These are phyloP conservation scores for Caenorhabditis plicata DNA, from an alignment of 2,888 invertebrate genomes.

Conservation along the genomic window DNA sequence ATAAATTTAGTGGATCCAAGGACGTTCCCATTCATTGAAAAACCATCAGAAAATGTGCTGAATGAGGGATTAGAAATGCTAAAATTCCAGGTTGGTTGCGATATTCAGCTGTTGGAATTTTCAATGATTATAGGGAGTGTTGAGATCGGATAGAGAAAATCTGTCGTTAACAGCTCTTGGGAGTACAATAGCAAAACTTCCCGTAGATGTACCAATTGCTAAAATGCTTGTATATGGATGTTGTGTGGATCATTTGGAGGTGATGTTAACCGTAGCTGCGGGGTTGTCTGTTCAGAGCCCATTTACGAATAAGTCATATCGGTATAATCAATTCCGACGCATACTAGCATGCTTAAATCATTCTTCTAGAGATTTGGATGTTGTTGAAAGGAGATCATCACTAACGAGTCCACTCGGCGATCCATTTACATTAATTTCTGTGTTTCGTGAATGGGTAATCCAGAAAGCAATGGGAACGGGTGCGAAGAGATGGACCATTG, in stretches of 20 bases:
- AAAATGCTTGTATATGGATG: slow-evolving; percentile 68
- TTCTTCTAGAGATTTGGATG: slow-evolving; percentile 31
- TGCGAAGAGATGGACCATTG: slow-evolving; percentile 79
- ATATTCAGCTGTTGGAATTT: too few relatives aligned
- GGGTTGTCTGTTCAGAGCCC: slow-evolving; percentile 90
- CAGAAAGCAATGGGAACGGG: slow-evolving; percentile 65
- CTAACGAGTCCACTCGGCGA: slow-evolving; percentile 94
- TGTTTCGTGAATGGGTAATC: slow-evolving; percentile 68
- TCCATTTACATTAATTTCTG: slow-evolving; percentile 83
- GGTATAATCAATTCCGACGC: slow-evolving; percentile 61
- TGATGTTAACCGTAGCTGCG: slow-evolving; percentile 85
- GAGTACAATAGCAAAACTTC: slow-evolving; percentile 81
- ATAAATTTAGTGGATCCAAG: slow-evolving; percentile 51
- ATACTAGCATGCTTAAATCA: background rate
- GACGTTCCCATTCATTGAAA: slow-evolving; percentile 88
- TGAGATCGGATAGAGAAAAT: slow-evolving; percentile 39
- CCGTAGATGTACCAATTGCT: slow-evolving; percentile 90
- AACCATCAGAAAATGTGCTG: slow-evolving; percentile 81
- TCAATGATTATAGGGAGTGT: too few relatives aligned
- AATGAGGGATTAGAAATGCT: slow-evolving; percentile 83
- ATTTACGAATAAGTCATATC: slow-evolving; percentile 83
- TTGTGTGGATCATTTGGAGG: slow-evolving; percentile 52
- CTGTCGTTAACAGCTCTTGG: slow-evolving; percentile 70
- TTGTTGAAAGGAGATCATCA: slow-evolving; percentile 63
- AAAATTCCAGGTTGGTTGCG: too few relatives aligned